Evolutionary conservation across 2,113 vertebrate species (phyloP).

Genomic region (Zonotrichia leucophrys): DNA sequence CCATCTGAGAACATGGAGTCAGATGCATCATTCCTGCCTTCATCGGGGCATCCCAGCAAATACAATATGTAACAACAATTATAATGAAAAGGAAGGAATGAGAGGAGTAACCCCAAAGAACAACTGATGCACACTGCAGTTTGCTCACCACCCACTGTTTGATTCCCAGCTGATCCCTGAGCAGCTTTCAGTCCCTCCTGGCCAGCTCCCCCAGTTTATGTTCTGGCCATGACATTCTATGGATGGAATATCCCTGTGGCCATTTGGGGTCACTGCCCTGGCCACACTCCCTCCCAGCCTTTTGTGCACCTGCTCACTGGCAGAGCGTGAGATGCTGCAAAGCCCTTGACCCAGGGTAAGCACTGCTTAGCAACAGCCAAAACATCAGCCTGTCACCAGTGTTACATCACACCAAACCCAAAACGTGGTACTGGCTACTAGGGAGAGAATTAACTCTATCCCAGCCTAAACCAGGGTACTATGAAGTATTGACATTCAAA

Average conservation of each 20-base stretch:
- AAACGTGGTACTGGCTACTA: background rate
- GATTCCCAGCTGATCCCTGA: background rate
- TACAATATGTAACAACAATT: background rate
- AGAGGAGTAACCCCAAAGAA: background rate
- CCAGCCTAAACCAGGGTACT: background rate
- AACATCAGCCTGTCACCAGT: background rate
- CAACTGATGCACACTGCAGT: background rate
- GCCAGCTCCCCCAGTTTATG: background rate
- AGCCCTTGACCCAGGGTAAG: background rate
- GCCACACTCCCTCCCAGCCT: background rate
- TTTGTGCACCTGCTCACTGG: background rate
- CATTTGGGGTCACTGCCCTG: background rate
- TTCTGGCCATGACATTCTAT: rapidly evolving
- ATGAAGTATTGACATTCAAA: background rate
- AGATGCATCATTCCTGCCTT: too few species aligned
- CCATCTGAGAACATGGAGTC: too few species aligned
- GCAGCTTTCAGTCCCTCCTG: background rate
- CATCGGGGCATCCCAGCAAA: too few species aligned
- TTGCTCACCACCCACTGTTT: background rate
- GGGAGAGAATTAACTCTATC: background rate
- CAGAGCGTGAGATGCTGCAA: background rate
- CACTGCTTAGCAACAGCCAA: background rate
- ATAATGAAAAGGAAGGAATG: background rate
- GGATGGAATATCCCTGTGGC: background rate
- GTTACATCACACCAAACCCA: rapidly evolving